phyloP scores from a whole-genome alignment of 2,888 invertebrate species.

The Eulithis testata region DNA sequence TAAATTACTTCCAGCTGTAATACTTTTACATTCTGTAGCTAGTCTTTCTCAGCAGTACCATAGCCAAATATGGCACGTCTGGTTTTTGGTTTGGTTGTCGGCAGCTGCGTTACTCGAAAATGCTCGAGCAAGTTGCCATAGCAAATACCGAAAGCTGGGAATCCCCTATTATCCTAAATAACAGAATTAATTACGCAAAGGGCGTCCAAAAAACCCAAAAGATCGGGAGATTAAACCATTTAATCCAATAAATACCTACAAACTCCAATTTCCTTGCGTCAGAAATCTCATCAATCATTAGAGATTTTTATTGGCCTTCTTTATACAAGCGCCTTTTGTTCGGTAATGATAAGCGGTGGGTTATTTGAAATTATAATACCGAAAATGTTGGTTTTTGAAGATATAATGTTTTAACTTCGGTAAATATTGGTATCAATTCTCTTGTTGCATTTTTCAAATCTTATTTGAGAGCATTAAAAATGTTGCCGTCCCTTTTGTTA shows the following conservation, averaged over 20 bases:
- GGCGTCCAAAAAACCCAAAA: conserved; percentile 54
- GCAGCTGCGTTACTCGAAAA: no score
- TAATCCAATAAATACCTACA: conserved; percentile 65
- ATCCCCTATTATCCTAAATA: conserved; percentile 61
- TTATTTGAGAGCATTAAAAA: no score
- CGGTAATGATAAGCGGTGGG: conserved; percentile 29
- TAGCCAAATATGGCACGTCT: no score
- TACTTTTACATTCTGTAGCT: no score
- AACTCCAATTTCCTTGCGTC: conserved; percentile 58
- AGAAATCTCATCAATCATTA: conserved; percentile 66
- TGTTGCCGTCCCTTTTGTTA: no score
- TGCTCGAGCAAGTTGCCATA: neutral
- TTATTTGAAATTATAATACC: conserved; percentile 15
- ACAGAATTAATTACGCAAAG: conserved; percentile 67
- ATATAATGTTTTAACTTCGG: conserved; percentile 4
- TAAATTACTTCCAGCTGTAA: no score
- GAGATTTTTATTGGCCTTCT: conserved; percentile 54
- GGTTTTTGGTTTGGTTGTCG: no score
- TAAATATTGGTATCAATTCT: no score
- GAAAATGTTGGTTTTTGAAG: conserved; percentile 8
- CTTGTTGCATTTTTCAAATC: no score
- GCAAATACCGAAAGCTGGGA: neutral
- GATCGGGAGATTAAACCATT: conserved; percentile 63
- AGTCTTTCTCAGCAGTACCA: no score
- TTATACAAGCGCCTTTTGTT: conserved; percentile 33